Evolutionary conservation across 1,140 invertebrate genomes (phyloP).

Genomic region (Drosophila ambigua): DNA sequence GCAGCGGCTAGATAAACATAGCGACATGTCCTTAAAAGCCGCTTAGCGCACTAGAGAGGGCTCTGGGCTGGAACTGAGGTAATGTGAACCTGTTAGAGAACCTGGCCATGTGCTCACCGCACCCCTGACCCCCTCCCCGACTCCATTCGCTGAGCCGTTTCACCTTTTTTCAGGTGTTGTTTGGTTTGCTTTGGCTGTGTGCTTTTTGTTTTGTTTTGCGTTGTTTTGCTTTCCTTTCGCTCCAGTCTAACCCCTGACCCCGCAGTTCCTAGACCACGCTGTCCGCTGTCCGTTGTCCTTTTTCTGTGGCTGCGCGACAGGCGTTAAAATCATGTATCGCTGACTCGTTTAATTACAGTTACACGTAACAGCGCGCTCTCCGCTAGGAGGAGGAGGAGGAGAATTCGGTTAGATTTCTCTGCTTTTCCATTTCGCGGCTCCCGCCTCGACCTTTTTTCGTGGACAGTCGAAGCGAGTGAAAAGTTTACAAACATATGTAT

Average conservation of each 20-base stretch:
- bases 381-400: slow-evolving; percentile 4
- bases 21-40: slow-evolving; percentile 74
- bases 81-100: slow-evolving; percentile 67
- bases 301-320: slow-evolving; percentile 60
- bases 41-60: slow-evolving; percentile 56
- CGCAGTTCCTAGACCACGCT: background rate
- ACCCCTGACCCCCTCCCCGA: background rate
- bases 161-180: slow-evolving; percentile 33
- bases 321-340: slow-evolving; percentile 81
- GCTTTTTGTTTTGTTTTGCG: slow-evolving; percentile 14
- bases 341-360: slow-evolving; percentile 80
- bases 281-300: slow-evolving; percentile 17
- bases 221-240: slow-evolving; percentile 42
- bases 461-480: too few relatives aligned
- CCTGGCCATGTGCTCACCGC: slow-evolving; percentile 15
- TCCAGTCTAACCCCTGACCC: too few relatives aligned
- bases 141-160: background rate
- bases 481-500: too few relatives aligned
- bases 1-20: slow-evolving; percentile 54
- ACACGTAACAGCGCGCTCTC: slow-evolving; percentile 64
- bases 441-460: too few relatives aligned
- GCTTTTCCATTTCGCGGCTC: background rate
- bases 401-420: slow-evolving; percentile 1
- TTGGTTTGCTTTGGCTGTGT: slow-evolving; percentile 20
- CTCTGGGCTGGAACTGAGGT: slow-evolving; percentile 22